phyloP scores from a whole-genome alignment of 1,140 invertebrate species.

The Acromyrmex charruanus region DNA sequence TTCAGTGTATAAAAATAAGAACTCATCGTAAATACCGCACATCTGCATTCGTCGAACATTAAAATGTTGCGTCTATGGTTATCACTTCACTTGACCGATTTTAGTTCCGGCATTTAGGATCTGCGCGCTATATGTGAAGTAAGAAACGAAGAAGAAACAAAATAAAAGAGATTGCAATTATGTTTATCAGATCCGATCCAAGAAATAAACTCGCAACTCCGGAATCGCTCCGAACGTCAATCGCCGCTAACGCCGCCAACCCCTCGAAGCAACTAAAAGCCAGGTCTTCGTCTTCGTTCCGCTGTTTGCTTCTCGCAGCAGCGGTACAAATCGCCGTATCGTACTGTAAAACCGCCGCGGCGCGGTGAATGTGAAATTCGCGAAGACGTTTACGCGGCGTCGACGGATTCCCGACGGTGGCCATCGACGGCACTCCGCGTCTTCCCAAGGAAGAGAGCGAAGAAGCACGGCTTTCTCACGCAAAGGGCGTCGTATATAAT shows the following conservation, averaged over 20 bases:
- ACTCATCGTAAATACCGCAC: neutral
- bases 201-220: slow-evolving; percentile 22
- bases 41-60: neutral
- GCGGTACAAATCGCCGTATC: slow-evolving; percentile 5
- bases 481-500: slow-evolving; percentile 63
- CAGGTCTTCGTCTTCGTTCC: slow-evolving; percentile 32
- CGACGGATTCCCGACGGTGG: slow-evolving; percentile 14
- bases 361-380: slow-evolving; percentile 34
- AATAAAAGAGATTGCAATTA: slow-evolving; percentile 40
- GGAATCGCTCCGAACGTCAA: slow-evolving; percentile 30
- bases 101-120: slow-evolving; percentile 19
- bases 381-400: slow-evolving; percentile 35
- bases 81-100: slow-evolving; percentile 7
- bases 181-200: slow-evolving; percentile 34
- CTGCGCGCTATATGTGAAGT: neutral
- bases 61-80: neutral
- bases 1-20: no score
- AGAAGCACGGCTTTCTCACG: slow-evolving; percentile 78
- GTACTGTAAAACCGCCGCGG: slow-evolving; percentile 2
- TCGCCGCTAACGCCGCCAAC: neutral
- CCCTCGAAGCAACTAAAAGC: slow-evolving; percentile 10
- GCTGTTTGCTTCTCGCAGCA: slow-evolving; percentile 22
- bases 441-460: slow-evolving; percentile 76
- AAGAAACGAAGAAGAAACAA: neutral
- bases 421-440: slow-evolving; percentile 3